Evolutionary conservation across 2,888 invertebrate species (phyloP).

Genomic region (Melinaea marsaeus): DNA sequence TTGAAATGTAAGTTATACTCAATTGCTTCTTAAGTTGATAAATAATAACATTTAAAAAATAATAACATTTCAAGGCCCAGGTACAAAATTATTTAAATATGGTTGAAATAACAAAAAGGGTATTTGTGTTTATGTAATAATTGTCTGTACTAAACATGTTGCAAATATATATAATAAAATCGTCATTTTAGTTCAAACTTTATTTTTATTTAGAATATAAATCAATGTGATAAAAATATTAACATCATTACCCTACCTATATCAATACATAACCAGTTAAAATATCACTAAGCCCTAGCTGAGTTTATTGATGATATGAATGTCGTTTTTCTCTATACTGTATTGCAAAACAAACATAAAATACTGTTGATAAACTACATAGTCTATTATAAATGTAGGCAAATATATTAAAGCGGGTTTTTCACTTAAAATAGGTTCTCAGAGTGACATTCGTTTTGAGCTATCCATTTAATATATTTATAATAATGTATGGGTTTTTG

Average conservation of each 20-base stretch:
- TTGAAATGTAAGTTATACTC: too few relatives aligned
- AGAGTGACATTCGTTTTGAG: conserved; percentile 26
- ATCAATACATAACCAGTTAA: conserved; percentile 7
- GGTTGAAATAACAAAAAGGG: too few relatives aligned
- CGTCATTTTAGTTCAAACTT: too few relatives aligned
- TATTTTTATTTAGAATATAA: too few relatives aligned
- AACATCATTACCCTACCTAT: background rate
- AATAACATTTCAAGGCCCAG: too few relatives aligned
- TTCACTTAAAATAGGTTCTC: conserved; percentile 20
- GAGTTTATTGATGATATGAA: conserved; percentile 26
- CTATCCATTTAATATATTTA: conserved; percentile 23
- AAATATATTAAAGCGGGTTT: conserved; percentile 1
- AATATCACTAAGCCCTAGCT: conserved; percentile 18
- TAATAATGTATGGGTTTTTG: conserved; percentile 12
- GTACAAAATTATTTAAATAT: too few relatives aligned
- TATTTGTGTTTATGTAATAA: too few relatives aligned
- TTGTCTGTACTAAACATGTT: too few relatives aligned
- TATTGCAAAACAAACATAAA: conserved; percentile 16
- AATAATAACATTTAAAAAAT: too few relatives aligned
- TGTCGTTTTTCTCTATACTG: conserved; percentile 25
- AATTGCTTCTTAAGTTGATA: too few relatives aligned
- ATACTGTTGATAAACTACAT: background rate
- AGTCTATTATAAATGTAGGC: background rate
- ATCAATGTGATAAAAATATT: too few relatives aligned
- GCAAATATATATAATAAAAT: too few relatives aligned